Conservation (phyloP, 1,140 invertebrate species). For the Bradysia coprophila region DNA sequence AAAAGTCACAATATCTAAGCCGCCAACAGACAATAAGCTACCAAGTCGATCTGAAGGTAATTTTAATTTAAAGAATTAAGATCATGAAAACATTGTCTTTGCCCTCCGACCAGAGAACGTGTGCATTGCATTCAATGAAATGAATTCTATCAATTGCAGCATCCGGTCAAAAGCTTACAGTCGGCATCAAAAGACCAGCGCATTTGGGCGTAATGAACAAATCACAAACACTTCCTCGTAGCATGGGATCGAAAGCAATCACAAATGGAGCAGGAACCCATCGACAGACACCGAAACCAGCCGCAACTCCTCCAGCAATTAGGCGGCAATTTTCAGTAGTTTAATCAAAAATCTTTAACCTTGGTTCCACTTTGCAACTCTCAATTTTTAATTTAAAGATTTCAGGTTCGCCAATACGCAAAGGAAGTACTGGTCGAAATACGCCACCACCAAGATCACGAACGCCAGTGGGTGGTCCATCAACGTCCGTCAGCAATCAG, state of each 20-base stretch:
- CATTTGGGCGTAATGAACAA: slow-evolving; percentile 44
- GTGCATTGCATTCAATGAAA: too few species aligned
- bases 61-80: too few species aligned
- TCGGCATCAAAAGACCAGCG: slow-evolving; percentile 42
- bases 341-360: too few species aligned
- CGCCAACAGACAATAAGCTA: too few species aligned
- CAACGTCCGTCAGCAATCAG: slow-evolving; percentile 22
- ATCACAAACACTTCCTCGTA: slow-evolving; percentile 64
- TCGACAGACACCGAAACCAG: slow-evolving; percentile 41
- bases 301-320: slow-evolving; percentile 59
- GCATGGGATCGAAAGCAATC: slow-evolving; percentile 50
- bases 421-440: slow-evolving; percentile 29
- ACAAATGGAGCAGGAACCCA: slow-evolving; percentile 26
- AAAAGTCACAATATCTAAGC: too few species aligned
- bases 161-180: slow-evolving; percentile 44
- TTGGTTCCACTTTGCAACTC: too few species aligned
- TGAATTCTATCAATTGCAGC: slow-evolving; percentile 30
- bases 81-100: too few species aligned
- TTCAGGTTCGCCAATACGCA: slow-evolving; percentile 37
- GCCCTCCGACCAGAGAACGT: too few species aligned
- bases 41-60: too few species aligned
- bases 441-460: slow-evolving; percentile 18
- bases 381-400: slow-evolving; percentile 4
- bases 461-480: slow-evolving; percentile 23
- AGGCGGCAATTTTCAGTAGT: slow-evolving; percentile 61